These are phyloP conservation scores for Arctocebus calabarensis DNA, from an alignment of 2,797 vertebrate genomes.

Conservation along the genomic window DNA sequence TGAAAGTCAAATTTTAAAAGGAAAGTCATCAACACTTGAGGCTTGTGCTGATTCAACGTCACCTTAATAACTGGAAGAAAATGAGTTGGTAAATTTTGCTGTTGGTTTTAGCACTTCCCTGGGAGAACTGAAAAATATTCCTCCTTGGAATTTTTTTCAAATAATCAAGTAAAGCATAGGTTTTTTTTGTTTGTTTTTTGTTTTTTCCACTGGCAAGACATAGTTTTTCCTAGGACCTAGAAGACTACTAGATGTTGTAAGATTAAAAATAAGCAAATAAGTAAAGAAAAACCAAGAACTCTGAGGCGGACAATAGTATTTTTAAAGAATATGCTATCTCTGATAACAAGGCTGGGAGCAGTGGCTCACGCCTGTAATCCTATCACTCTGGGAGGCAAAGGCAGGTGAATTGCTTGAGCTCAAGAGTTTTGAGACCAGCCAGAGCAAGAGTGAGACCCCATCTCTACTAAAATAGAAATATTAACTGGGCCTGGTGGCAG, in stretches of 20 bases:
- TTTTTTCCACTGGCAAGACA: too few species aligned
- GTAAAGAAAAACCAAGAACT: not conserved
- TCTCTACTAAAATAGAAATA: too few species aligned
- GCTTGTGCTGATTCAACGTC: not conserved
- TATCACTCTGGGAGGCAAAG: too few species aligned
- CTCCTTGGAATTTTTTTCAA: not conserved
- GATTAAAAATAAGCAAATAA: constrained; percentile 4
- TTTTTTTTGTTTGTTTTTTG: not conserved
- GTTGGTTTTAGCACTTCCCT: not conserved
- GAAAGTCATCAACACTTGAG: not conserved
- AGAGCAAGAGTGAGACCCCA: too few species aligned
- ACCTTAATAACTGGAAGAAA: not conserved
- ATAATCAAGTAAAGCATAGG: not conserved
- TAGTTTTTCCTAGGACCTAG: not conserved
- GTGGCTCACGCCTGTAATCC: too few species aligned
- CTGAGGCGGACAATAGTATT: not conserved
- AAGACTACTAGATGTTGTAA: not conserved
- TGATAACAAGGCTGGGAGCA: not conserved
- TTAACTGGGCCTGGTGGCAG: too few species aligned
- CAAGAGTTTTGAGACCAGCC: too few species aligned
- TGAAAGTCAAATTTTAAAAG: constrained; percentile 35
- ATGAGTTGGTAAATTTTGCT: not conserved
- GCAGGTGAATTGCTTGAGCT: too few species aligned
- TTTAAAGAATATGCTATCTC: not conserved
- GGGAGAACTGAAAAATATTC: not conserved